A percentile compares a stretch with the other conserved stretches of the same genome.
Conservation (phyloP, 2,797 vertebrate species). For the Paratrypauchen microcephalus region DNA sequence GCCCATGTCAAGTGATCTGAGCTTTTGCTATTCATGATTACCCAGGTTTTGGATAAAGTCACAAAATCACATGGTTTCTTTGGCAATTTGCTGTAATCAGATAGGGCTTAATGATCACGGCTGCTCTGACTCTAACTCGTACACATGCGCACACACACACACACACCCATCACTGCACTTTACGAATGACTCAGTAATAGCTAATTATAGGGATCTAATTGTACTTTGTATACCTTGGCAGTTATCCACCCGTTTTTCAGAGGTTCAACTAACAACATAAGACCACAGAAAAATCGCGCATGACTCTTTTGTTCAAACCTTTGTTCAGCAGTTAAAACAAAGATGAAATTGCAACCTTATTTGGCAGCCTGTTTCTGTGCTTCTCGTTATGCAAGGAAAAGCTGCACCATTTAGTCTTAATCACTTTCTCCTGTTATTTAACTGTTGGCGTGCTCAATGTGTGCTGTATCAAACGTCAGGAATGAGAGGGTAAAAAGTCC, state of each 20-base stretch:
- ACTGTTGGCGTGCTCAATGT: conserved; percentile 10
- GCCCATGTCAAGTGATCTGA: conserved; percentile 32
- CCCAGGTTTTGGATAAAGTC: conserved; percentile 39
- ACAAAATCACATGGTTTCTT: conserved; percentile 49
- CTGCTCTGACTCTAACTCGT: conserved; percentile 28
- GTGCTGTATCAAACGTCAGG: conserved; percentile 8
- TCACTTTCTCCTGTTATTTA: conserved; percentile 16
- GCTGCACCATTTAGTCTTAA: conserved; percentile 11
- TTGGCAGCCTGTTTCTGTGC: conserved; percentile 30
- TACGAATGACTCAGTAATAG: conserved; percentile 40
- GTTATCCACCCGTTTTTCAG: conserved; percentile 35
- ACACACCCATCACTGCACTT: conserved; percentile 19
- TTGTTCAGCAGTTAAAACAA: conserved; percentile 26
- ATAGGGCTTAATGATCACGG: conserved; percentile 46
- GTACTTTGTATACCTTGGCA: conserved; percentile 6
- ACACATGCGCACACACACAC: conserved; percentile 9
- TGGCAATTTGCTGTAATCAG: conserved; percentile 54
- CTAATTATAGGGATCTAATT: conserved; percentile 26
- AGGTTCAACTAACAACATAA: conserved; percentile 22
- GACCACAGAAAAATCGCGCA: conserved; percentile 19
- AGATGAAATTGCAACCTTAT: conserved; percentile 30
- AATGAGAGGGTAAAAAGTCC: conserved; percentile 7
- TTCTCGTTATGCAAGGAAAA: conserved; percentile 19
- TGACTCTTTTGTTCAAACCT: conserved; percentile 12
- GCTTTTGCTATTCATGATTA: conserved; percentile 36